A percentile compares a stretch with the other conserved stretches of the same genome.
phyloP scores from a whole-genome alignment of 2,113 vertebrate species.

The Eretmochelys imbricata region DNA sequence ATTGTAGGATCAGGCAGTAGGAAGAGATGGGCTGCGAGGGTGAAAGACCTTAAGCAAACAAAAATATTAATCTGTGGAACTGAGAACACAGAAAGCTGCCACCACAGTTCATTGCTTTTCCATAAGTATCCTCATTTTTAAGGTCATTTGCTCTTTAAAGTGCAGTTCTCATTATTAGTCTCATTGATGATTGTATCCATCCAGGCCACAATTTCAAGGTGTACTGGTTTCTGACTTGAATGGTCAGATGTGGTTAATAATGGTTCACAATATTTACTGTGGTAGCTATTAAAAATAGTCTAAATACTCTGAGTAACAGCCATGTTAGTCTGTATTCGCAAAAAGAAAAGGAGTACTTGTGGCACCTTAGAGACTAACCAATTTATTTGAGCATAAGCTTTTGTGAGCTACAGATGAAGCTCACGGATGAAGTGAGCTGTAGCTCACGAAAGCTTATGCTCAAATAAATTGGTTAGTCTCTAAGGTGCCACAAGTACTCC shows the following conservation, averaged over 20 bases:
- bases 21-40: background rate
- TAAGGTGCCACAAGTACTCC: too few relatives aligned
- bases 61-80: background rate
- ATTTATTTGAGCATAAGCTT: too few relatives aligned
- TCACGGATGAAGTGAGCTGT: too few relatives aligned
- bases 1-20: background rate
- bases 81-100: background rate
- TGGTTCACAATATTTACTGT: background rate
- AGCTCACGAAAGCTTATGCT: too few relatives aligned
- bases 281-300: background rate
- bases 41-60: background rate
- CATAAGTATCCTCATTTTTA: background rate
- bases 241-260: background rate
- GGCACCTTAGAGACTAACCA: too few relatives aligned
- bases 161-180: background rate
- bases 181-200: background rate
- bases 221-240: background rate
- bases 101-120: background rate
- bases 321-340: too few relatives aligned
- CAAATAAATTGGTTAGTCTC: too few relatives aligned
- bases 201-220: background rate
- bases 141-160: background rate
- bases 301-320: background rate
- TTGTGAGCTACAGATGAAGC: too few relatives aligned
- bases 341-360: too few relatives aligned